A percentile compares a stretch with the other conserved stretches of the same genome.
phyloP scores from a whole-genome alignment of 2,888 invertebrate species.

The Theodoxus fluviatilis region DNA sequence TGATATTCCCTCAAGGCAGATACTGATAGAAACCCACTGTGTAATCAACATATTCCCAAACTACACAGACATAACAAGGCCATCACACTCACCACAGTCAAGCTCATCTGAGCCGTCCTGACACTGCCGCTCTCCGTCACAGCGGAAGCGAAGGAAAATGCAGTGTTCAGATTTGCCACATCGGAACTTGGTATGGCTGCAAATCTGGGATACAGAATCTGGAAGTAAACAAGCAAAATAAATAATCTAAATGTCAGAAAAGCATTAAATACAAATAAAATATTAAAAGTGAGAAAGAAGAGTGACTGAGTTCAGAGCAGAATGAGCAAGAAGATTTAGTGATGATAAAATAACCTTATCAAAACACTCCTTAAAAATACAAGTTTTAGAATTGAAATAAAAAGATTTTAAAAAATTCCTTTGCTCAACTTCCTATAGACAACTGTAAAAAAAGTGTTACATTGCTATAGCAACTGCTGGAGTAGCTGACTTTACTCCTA shows the following conservation, averaged over 20 bases:
- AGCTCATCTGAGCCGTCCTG: conserved; percentile 65
- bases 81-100: conserved; percentile 43
- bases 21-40: neutral
- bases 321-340: too few species aligned
- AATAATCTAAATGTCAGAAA: neutral
- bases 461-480: too few species aligned
- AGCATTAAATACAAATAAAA: neutral
- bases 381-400: too few species aligned
- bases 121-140: conserved; percentile 65
- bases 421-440: too few species aligned
- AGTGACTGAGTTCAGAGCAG: too few species aligned
- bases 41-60: neutral
- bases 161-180: conserved; percentile 38
- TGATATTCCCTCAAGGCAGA: neutral
- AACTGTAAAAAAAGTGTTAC: too few species aligned
- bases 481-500: neutral
- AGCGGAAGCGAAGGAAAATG: conserved; percentile 51
- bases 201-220: conserved; percentile 26
- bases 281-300: neutral
- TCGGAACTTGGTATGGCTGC: conserved; percentile 34
- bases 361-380: too few species aligned
- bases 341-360: too few species aligned
- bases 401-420: too few species aligned
- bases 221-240: conserved; percentile 1
- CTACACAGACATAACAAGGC: neutral